Base-by-base conservation (phyloP, 2,888 invertebrate genomes). In the Eumerus sabulonum region DNA sequence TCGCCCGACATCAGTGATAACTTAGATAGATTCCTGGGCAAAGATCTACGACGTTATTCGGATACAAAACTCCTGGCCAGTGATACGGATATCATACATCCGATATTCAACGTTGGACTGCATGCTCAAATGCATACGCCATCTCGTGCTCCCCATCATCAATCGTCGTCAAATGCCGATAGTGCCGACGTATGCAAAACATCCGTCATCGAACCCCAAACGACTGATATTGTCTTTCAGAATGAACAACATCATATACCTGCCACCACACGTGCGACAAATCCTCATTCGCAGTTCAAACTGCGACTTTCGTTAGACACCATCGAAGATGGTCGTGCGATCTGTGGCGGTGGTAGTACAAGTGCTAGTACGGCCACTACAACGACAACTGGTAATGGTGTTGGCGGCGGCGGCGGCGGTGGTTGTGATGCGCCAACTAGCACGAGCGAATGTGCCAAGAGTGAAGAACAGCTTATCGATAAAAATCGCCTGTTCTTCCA, bases 401-500 rank as follows among this genome's bases (percentile, higher is more conserved):
- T 36, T 5, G 11, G 36, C n/a, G n/a, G 11, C 36, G 36, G 11
- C 36, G 11, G 11, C 36, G 11, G 11, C 36, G 36, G 11, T n/a
- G n/a, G n/a, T n/a, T n/a, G n/a, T n/a, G n/a, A n/a, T 7, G 27
- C 5, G 40, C 5, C 72, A 42, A 64, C 76, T 19, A 70, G 73
- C 51, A 62, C 82, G 45, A 73, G 71, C 71, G 73, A 79, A 68
- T 76, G 66, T 76, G 82, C 63, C 76, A 72, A 64, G 72, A 82
- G 57, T 62, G 81, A 76, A 36, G 77, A 82, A 48, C 83, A 84
- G 13, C 82, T 84, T 59, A 84, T 85, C 53, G 85, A 85, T 54
- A 85, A 84, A 51, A 83, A 86, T 70, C 86, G 87, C 54, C 84
- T 90, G 77, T 87, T 91, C 83, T 91, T 91, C 84, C 91, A 92